Evolutionary conservation across 2,797 vertebrate genomes (phyloP).

Genomic region (Cynodonichthys magdalenae): DNA sequence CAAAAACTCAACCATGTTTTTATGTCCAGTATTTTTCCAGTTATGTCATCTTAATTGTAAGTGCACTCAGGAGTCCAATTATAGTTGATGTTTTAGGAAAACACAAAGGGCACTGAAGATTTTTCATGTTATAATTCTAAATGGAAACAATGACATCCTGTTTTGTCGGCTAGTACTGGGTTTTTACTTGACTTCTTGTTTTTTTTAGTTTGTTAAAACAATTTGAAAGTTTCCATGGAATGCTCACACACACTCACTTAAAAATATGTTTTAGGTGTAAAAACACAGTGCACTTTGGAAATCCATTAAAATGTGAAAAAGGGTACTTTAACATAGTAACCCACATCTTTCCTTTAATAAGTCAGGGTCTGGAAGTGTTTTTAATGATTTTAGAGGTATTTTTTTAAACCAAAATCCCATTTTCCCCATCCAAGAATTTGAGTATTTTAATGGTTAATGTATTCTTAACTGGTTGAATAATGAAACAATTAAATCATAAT

Average conservation of each 20-base stretch:
- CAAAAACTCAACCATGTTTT: slow-evolving; percentile 36
- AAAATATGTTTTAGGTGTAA: slow-evolving; percentile 7
- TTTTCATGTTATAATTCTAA: slow-evolving; percentile 62
- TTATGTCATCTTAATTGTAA: slow-evolving; percentile 48
- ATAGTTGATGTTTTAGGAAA: slow-evolving; percentile 56
- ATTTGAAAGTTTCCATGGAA: slow-evolving; percentile 32
- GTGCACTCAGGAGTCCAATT: slow-evolving; percentile 65
- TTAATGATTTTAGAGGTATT: background rate
- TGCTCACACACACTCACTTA: slow-evolving; percentile 20
- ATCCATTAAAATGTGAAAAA: slow-evolving; percentile 14
- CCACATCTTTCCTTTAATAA: slow-evolving; percentile 8
- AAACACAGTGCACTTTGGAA: slow-evolving; percentile 18
- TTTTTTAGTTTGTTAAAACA: slow-evolving; percentile 28
- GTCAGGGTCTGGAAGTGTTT: too few relatives aligned
- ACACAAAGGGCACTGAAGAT: slow-evolving; percentile 58
- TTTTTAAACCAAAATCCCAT: too few relatives aligned
- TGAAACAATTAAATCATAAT: too few relatives aligned
- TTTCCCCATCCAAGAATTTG: too few relatives aligned
- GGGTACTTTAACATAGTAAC: slow-evolving; percentile 15
- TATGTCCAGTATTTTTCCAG: slow-evolving; percentile 41
- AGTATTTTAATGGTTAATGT: too few relatives aligned
- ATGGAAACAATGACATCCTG: slow-evolving; percentile 66
- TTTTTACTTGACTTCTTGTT: slow-evolving; percentile 21
- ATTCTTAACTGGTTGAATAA: too few relatives aligned
- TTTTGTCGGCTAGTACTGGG: slow-evolving; percentile 64